Base-by-base conservation (phyloP, 2,888 invertebrate genomes). In the Lasioglossum leucozonium region DNA sequence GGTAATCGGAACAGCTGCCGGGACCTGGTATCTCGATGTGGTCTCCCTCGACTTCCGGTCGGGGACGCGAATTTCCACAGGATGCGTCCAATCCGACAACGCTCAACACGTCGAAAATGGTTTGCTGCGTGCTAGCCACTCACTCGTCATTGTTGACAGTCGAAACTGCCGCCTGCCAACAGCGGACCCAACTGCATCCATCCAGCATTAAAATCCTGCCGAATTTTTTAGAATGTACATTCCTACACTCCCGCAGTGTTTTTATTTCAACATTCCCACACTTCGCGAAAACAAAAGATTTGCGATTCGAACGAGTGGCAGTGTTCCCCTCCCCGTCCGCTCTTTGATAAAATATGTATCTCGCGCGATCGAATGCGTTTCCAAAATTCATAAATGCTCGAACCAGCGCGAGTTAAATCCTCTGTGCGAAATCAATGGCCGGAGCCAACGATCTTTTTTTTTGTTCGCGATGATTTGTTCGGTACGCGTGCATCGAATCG, bases 21-120 rank as follows among this genome's bases (percentile, higher is more conserved):
- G 47, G 76, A 79, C 78, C 67, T 26, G 72, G 42, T 78, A 82
- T 87, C 76, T 79, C 73, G 72, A 76, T 37, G 77, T 72, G 80
- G 83, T 84, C 84, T 85, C 87, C 88, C 89, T 87, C 89, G 47
- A 51, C 79, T 85, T 88, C 89, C 89, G 87, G 88, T 73, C 73
- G 69, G 77, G 72, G 71, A 77, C 62, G 79, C 69, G 81, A 81
- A 85, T 87, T 89, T 88, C 88, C 87, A 85, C 87, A 78, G 88
- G 88, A 90, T 88, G 79, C 69, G 30, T 47, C 69, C 71, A 75
- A 79, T 85, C 77, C 75, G 83, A 81, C 26, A 42, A 18, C 30
- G 62, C 11, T 34, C 34, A 22, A 13, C 69, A 22, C 69, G 40
- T 37, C n/a, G 40, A 34, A 34, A 67, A 67, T 34, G 34, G 67